Percentiles rank a stretch among this genome's conserved stretches.
Evolutionary conservation across 2,888 invertebrate species (phyloP).

Genomic region (Tortrix viridana): DNA sequence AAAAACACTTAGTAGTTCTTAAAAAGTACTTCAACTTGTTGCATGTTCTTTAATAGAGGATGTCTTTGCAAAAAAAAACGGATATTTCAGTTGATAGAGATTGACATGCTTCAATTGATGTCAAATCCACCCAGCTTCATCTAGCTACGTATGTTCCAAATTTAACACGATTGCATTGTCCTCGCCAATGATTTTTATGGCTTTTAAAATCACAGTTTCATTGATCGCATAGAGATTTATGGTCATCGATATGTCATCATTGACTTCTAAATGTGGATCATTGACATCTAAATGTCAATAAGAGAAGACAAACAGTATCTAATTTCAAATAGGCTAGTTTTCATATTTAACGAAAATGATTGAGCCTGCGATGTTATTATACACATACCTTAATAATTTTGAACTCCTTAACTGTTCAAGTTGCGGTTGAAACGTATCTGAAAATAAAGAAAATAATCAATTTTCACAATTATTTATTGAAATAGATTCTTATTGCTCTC

Average conservation of each 20-base stretch:
- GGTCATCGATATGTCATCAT: conserved; percentile 52
- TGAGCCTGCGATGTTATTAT: no score
- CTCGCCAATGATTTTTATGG: conserved; percentile 48
- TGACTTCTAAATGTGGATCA: conserved; percentile 51
- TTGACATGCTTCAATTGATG: no score
- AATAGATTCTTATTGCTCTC: no score
- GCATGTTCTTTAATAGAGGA: no score
- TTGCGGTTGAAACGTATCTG: conserved; percentile 66
- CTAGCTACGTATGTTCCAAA: conserved; percentile 40
- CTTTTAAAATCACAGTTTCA: conserved; percentile 49
- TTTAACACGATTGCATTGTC: conserved; percentile 40
- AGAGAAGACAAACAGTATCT: neutral
- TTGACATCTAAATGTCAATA: conserved; percentile 46
- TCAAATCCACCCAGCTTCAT: conserved; percentile 15
- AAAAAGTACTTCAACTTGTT: no score
- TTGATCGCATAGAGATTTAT: conserved; percentile 56
- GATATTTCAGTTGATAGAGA: no score
- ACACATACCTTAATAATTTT: conserved; percentile 71
- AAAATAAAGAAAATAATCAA: conserved; percentile 53
- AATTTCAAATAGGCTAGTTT: no score
- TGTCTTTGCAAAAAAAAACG: no score
- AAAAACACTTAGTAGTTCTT: no score
- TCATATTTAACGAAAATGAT: no score
- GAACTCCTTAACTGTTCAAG: conserved; percentile 64
- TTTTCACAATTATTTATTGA: neutral